Percentiles rank a stretch among this genome's conserved stretches.
Conservation (phyloP, 2,888 invertebrate species). For the Rhogogaster chlorosoma region DNA sequence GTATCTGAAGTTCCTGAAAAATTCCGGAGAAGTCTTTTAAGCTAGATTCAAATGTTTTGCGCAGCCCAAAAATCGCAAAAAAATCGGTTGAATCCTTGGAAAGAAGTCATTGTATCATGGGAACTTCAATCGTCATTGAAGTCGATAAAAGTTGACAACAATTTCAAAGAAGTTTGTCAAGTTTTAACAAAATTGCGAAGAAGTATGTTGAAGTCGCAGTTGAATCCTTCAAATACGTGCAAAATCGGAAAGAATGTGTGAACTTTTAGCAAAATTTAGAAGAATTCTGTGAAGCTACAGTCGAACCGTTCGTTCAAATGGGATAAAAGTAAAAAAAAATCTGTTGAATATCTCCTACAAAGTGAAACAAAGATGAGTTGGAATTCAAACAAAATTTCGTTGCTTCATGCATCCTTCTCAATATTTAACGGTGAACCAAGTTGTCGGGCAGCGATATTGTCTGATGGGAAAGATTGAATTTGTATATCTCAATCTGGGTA, state of each 20-base stretch:
- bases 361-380: background rate
- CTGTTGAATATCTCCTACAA: background rate
- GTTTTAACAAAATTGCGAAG: too few species aligned
- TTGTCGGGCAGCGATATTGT: background rate
- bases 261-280: background rate
- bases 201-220: too few species aligned
- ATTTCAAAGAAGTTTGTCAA: too few species aligned
- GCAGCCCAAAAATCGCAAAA: background rate
- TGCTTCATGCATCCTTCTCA: background rate
- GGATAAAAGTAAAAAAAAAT: background rate
- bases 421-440: background rate
- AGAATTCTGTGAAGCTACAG: background rate
- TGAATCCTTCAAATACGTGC: too few species aligned
- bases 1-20: background rate
- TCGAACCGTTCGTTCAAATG: background rate
- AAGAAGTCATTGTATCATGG: too few species aligned
- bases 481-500: background rate
- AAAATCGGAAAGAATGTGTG: too few species aligned
- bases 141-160: too few species aligned
- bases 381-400: background rate
- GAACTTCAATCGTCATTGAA: too few species aligned
- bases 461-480: constrained; percentile 14
- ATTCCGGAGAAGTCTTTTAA: background rate
- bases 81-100: background rate
- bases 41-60: too few species aligned